Evolutionary conservation across 2,113 vertebrate genomes (phyloP).

Genomic region (Cephalopterus ornatus): DNA sequence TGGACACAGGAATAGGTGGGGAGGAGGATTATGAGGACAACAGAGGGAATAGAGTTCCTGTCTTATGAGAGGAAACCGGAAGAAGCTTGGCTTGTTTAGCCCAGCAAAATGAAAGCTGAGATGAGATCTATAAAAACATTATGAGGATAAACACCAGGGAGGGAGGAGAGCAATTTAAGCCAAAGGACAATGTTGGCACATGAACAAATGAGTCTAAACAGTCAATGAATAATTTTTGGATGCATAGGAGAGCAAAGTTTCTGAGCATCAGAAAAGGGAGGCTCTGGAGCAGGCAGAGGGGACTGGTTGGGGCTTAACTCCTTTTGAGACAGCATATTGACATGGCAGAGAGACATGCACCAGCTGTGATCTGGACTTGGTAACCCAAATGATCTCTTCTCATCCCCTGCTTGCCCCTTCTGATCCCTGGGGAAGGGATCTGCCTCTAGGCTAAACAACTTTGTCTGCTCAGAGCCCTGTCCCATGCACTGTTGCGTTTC

Average conservation of each 20-base stretch:
- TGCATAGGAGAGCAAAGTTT: not conserved
- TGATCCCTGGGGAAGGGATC: not conserved
- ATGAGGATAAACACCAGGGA: not conserved
- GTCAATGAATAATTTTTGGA: not conserved
- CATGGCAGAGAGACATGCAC: accelerated
- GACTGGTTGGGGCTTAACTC: not conserved
- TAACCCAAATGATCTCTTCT: not conserved
- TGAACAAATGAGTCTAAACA: constrained; percentile 4
- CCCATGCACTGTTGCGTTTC: not conserved
- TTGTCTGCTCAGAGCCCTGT: not conserved
- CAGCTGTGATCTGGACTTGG: not conserved
- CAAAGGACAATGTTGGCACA: constrained; percentile 16
- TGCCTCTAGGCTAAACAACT: not conserved
- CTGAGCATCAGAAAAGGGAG: not conserved
- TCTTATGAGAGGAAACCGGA: not conserved
- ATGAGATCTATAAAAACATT: constrained; percentile 16
- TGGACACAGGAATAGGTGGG: not conserved
- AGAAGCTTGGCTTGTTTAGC: not conserved
- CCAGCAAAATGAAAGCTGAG: constrained; percentile 2
- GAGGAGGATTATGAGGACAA: not conserved
- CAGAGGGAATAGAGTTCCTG: not conserved
- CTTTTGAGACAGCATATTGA: accelerated
- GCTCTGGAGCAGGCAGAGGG: not conserved
- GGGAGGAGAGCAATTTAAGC: constrained; percentile 20
- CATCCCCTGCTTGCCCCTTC: not conserved